Conservation (phyloP, 1,140 invertebrate species). For the Sitodiplosis mosellana region DNA sequence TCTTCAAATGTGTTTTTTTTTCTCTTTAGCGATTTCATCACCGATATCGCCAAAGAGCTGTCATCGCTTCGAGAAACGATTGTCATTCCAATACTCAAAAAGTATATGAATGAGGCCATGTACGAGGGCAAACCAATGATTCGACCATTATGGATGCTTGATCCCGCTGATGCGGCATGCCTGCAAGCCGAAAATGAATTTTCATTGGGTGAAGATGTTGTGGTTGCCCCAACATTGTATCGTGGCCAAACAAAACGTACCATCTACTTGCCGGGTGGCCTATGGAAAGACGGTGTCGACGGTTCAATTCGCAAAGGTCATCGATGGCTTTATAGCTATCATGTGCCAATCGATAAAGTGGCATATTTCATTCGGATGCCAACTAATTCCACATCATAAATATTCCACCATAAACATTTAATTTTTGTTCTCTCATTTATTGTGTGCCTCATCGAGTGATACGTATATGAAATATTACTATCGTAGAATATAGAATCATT, state of each 20-base stretch:
- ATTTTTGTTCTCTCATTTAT: no score
- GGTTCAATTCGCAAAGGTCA: constrained; percentile 66
- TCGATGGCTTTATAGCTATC: constrained; percentile 75
- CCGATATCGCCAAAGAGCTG: constrained; percentile 56
- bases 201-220: constrained; percentile 71
- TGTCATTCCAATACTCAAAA: constrained; percentile 55
- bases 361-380: constrained; percentile 74
- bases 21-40: no score
- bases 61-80: constrained; percentile 54
- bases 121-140: constrained; percentile 68
- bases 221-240: constrained; percentile 77
- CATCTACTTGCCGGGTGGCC: constrained; percentile 71
- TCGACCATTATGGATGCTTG: constrained; percentile 80
- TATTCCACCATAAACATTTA: no score
- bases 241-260: constrained; percentile 36
- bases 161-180: constrained; percentile 60
- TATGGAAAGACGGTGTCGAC: constrained; percentile 80
- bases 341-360: constrained; percentile 55
- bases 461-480: no score
- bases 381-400: constrained; percentile 58
- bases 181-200: constrained; percentile 73
- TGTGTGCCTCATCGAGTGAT: no score
- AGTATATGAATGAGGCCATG: constrained; percentile 53
- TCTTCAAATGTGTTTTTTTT: no score
- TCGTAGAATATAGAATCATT: no score